Evolutionary conservation across 2,113 vertebrate species (phyloP).

Genomic region (Phocoena sinus): DNA sequence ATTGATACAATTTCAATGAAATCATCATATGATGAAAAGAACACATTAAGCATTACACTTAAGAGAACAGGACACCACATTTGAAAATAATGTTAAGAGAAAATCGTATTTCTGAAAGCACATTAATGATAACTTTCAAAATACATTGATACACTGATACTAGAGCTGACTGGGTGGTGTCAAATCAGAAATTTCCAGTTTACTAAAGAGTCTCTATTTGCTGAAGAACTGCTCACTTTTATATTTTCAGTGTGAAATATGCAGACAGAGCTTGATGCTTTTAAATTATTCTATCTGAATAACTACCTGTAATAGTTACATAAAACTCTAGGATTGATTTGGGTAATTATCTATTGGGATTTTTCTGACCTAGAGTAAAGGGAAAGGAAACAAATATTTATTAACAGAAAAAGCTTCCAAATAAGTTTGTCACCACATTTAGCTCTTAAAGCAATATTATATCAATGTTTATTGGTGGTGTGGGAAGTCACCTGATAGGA

Average conservation of each 20-base stretch:
- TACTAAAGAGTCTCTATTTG: background rate
- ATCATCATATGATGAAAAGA: background rate
- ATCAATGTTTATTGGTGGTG: background rate
- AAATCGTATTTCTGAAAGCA: background rate
- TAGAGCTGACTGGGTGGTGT: background rate
- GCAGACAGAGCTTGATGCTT: background rate
- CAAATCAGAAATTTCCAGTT: conserved; percentile 9
- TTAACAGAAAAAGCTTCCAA: background rate
- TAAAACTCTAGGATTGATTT: background rate
- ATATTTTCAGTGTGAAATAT: background rate
- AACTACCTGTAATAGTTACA: background rate
- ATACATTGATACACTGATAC: background rate
- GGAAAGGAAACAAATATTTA: background rate
- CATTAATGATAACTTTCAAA: background rate
- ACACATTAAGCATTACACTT: background rate
- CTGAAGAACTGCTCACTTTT: background rate
- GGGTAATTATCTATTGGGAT: background rate
- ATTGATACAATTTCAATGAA: background rate
- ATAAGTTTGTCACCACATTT: background rate
- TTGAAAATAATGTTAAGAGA: background rate
- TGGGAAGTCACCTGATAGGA: background rate
- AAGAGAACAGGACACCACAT: background rate
- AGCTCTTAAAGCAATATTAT: background rate
- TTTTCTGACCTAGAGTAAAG: background rate
- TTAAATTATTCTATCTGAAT: background rate